phyloP scores from a whole-genome alignment of 1,140 invertebrate genomes.

The Zaprionus ghesquierei region DNA sequence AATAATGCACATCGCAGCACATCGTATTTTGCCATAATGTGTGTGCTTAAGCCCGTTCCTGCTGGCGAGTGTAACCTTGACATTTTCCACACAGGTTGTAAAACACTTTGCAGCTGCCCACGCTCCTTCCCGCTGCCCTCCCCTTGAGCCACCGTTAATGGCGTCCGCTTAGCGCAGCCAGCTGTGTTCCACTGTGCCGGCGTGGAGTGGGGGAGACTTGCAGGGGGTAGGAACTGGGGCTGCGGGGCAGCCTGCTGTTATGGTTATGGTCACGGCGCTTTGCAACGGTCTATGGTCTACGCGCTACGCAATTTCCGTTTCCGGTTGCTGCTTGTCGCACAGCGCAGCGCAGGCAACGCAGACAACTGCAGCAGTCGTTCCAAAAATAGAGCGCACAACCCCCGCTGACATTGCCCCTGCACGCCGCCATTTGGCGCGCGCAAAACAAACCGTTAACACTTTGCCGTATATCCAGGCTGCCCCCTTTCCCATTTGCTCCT shows the following conservation, averaged over 20 bases:
- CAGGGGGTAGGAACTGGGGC: conserved; percentile 2
- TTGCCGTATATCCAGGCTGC: conserved; percentile 42
- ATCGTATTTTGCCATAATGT: conserved; percentile 28
- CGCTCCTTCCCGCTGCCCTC: too few relatives aligned
- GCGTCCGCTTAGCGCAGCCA: background rate
- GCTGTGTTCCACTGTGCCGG: background rate
- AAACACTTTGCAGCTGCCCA: conserved; percentile 14
- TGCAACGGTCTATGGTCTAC: conserved; percentile 37
- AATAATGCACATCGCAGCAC: conserved; percentile 19
- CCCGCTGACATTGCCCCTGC: background rate
- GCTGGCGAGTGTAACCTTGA: conserved; percentile 30
- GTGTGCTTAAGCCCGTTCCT: conserved; percentile 20
- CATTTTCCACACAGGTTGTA: conserved; percentile 47
- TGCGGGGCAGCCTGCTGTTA: conserved; percentile 23
- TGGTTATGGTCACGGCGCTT: conserved; percentile 41
- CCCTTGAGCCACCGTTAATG: background rate
- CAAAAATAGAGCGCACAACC: conserved; percentile 16
- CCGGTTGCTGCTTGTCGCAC: conserved; percentile 60
- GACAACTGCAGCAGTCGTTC: conserved; percentile 53
- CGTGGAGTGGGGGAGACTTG: background rate
- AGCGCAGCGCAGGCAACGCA: conserved; percentile 32
- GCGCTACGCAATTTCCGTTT: conserved; percentile 79
- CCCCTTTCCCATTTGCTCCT: background rate
- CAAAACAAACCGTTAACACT: conserved; percentile 81
- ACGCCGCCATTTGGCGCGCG: conserved; percentile 62